Evolutionary conservation across 2,797 vertebrate species (phyloP).

Genomic region (Tolypeutes matacus): DNA sequence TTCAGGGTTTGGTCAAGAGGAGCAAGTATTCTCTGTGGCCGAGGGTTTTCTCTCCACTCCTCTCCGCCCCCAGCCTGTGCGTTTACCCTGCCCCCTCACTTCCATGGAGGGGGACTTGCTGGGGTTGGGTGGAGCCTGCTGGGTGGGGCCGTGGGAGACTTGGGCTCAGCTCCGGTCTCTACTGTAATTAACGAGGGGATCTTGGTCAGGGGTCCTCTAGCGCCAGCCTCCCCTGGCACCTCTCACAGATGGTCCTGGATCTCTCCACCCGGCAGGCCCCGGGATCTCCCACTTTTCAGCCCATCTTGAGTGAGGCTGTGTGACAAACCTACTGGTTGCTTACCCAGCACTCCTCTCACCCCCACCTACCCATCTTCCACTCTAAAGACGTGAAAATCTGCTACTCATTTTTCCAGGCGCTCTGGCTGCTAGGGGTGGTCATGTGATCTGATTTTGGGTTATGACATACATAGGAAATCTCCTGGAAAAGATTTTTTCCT

Average conservation of each 20-base stretch:
- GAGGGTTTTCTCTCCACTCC: not conserved
- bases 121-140: not conserved
- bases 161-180: not conserved
- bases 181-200: rapidly evolving
- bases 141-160: not conserved
- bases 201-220: rapidly evolving
- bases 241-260: not conserved
- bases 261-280: too few relatives aligned
- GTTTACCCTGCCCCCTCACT: not conserved
- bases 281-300: too few relatives aligned
- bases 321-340: not conserved
- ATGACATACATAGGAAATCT: too few relatives aligned
- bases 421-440: too few relatives aligned
- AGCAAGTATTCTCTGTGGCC: not conserved
- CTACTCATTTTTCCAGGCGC: too few relatives aligned
- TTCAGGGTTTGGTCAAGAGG: too few relatives aligned
- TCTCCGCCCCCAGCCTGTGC: not conserved
- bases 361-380: too few relatives aligned
- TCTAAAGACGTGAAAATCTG: too few relatives aligned
- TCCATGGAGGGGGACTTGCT: not conserved
- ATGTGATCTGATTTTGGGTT: too few relatives aligned
- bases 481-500: too few relatives aligned
- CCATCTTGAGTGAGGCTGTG: not conserved
- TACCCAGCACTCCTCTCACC: too few relatives aligned
- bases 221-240: not conserved